phyloP scores from a whole-genome alignment of 2,797 vertebrate genomes.

The Melopsittacus undulatus region DNA sequence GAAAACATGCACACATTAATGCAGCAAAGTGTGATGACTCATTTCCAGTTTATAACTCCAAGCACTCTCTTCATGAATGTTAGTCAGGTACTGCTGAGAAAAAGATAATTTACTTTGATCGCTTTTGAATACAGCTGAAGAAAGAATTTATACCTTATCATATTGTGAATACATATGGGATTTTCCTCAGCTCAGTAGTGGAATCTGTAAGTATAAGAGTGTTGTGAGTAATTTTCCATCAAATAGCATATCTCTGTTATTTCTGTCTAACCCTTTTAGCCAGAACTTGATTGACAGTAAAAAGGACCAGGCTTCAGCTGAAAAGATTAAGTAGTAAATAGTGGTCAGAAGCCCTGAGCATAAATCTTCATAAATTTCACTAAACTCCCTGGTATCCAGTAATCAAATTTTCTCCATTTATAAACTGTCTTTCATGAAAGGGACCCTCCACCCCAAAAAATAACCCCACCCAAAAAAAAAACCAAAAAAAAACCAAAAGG shows the following conservation, averaged over 20 bases:
- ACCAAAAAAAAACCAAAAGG: too few species aligned
- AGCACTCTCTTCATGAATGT: not conserved
- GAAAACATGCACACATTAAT: constrained; percentile 50
- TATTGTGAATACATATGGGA: not conserved
- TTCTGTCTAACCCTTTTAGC: not conserved
- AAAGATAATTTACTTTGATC: not conserved
- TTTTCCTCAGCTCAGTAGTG: constrained; percentile 1
- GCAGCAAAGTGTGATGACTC: constrained; percentile 5
- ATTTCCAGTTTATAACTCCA: constrained; percentile 26
- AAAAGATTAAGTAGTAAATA: not conserved
- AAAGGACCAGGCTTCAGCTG: not conserved
- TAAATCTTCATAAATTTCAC: not conserved
- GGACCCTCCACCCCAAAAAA: not conserved
- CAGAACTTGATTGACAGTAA: not conserved
- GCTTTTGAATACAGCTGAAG: not conserved
- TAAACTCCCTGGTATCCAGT: not conserved
- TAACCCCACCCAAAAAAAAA: too few species aligned
- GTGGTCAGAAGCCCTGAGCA: not conserved
- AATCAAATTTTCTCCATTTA: not conserved
- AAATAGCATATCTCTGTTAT: not conserved
- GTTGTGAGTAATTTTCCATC: not conserved
- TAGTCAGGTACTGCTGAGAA: not conserved
- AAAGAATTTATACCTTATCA: not conserved
- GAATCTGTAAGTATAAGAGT: not conserved
- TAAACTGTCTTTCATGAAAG: not conserved